Evolutionary conservation across 2,888 invertebrate genomes (phyloP).

Genomic region (Acronicta alni): DNA sequence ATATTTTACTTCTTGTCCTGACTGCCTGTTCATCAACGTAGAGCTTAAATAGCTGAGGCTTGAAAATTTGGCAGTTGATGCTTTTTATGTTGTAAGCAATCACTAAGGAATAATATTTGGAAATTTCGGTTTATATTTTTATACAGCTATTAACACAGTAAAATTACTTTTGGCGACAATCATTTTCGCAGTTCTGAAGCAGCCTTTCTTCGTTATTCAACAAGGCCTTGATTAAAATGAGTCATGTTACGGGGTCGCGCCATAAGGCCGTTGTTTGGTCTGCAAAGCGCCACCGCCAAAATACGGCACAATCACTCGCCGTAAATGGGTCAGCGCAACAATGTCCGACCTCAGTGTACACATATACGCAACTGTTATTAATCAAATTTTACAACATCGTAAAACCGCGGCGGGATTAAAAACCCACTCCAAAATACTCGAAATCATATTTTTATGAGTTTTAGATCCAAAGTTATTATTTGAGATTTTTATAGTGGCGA

Average conservation of each 20-base stretch:
- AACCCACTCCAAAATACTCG: conserved; percentile 79
- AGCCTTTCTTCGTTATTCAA: conserved; percentile 34
- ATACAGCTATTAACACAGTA: conserved; percentile 35
- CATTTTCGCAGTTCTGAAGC: conserved; percentile 9
- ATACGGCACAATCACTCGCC: conserved; percentile 70
- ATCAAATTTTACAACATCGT: conserved; percentile 87
- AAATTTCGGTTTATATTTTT: conserved; percentile 14
- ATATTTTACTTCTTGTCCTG: too few relatives aligned
- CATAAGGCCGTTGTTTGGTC: conserved; percentile 77
- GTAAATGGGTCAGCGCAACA: conserved; percentile 85
- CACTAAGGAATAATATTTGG: too few relatives aligned
- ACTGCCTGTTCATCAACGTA: too few relatives aligned
- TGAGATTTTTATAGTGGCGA: conserved; percentile 77
- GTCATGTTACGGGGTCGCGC: conserved; percentile 61
- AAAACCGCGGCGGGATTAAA: conserved; percentile 85
- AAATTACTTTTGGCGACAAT: conserved; percentile 25
- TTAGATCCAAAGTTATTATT: conserved; percentile 87
- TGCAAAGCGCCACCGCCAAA: conserved; percentile 77
- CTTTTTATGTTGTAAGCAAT: too few relatives aligned
- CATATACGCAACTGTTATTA: conserved; percentile 81
- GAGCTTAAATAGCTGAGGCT: too few relatives aligned
- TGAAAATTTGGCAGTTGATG: too few relatives aligned
- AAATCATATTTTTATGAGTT: conserved; percentile 88
- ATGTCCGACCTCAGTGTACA: conserved; percentile 75
- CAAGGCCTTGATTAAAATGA: conserved; percentile 67